These are phyloP conservation scores for Calcarius lapponicus DNA, from an alignment of 2,797 vertebrate genomes.

Conservation along the genomic window DNA sequence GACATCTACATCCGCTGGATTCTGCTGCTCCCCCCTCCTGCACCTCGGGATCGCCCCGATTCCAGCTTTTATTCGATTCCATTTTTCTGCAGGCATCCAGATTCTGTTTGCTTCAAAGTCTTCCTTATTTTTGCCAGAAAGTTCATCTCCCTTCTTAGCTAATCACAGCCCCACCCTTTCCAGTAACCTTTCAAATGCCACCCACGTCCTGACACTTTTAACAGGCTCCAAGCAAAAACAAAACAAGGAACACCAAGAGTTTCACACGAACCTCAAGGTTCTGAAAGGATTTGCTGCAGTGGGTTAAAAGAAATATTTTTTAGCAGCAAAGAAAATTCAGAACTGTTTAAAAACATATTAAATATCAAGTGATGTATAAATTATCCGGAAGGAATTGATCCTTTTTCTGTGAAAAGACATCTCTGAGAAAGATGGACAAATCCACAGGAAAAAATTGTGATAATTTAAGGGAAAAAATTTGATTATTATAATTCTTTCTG, in stretches of 20 bases:
- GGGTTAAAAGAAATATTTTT: neutral
- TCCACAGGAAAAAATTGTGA: neutral
- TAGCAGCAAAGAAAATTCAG: neutral
- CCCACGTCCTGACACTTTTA: constrained; percentile 54
- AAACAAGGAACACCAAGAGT: neutral
- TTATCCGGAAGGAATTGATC: neutral
- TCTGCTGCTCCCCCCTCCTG: neutral
- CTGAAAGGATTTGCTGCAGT: neutral
- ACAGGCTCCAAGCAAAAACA: neutral
- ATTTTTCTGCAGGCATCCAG: constrained; percentile 52
- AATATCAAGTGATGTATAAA: neutral
- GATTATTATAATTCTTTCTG: neutral
- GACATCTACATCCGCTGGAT: constrained; percentile 77
- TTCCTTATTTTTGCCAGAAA: constrained; percentile 39
- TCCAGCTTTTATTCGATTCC: constrained; percentile 81
- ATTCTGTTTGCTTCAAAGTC: constrained; percentile 54
- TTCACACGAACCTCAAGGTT: neutral
- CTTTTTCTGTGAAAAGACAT: neutral
- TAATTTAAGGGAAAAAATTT: neutral
- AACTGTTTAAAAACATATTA: neutral
- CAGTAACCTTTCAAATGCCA: constrained; percentile 51
- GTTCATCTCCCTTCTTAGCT: constrained; percentile 47
- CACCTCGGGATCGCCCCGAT: constrained; percentile 55
- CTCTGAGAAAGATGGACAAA: neutral
- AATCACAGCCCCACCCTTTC: constrained; percentile 55